Base-by-base conservation (phyloP, 2,888 invertebrate species). In the Caenorhabditis sinica region DNA sequence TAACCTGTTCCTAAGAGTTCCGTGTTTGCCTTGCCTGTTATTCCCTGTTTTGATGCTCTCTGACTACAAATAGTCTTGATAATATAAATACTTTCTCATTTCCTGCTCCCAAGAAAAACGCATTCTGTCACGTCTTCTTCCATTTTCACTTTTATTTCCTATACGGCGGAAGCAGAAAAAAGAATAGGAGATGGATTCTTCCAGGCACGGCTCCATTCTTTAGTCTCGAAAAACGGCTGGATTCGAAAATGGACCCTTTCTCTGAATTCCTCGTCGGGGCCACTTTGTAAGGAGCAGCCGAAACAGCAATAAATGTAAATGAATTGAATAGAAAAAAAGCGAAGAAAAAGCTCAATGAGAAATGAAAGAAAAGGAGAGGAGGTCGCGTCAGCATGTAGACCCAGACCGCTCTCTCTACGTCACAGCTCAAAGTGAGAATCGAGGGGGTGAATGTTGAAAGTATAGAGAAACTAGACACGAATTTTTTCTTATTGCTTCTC, bases 371-470 rank as follows among this genome's bases (percentile, higher is more conserved):
- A 36, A 63, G 20, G 36, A n/a, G 25, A n/a, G 28, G 65, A n/a
- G 69, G 69, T 36, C 73, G 68, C 72, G 83, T 76, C 83, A 74
- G 63, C 74, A 53, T 69, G 66, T 83, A 73, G 83, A 83, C 74
- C 83, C 79, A 79, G 66, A 69, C 68, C 63, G 84, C 80, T 84
- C 84, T 84, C 80, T 51, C 84, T 84, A 84, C 84, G 84, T 84
- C 84, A 84, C 71, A 80, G 80, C 83, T 83, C 83, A 75, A 63
- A 76, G 40, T 49, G 73, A 81, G 75, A 75, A 63, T 63, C 33
- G 82, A 63, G 82, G 72, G 77, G 72, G 72, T 66, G 72, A 72
- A 73, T 80, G 80, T 49, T 80, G 40, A 63, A 56, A 51, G 53
- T 0, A 20, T 1, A 33, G 82, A 74, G 82, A 63, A 33, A 30